phyloP scores from a whole-genome alignment of 2,888 invertebrate species.

The Drosophila fulvimacula region DNA sequence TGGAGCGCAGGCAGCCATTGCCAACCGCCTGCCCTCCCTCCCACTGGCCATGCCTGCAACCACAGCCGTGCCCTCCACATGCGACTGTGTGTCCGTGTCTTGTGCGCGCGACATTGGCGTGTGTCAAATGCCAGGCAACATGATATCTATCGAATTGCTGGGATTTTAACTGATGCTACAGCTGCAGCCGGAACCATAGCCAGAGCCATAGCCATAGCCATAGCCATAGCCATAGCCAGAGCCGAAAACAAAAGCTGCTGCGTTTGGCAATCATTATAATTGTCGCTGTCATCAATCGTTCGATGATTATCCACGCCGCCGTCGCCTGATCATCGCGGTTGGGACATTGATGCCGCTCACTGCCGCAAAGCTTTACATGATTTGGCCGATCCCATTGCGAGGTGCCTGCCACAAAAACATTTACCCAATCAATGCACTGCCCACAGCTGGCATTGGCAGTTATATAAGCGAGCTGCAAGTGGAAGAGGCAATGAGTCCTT shows the following conservation, averaged over 20 bases:
- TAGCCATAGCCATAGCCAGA: background rate
- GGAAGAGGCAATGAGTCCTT: too few relatives aligned
- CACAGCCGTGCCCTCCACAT: background rate
- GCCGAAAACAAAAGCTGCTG: constrained; percentile 32
- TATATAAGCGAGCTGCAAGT: too few relatives aligned
- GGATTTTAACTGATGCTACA: constrained; percentile 47
- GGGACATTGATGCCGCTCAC: constrained; percentile 28
- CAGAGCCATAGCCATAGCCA: background rate
- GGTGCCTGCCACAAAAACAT: constrained; percentile 32
- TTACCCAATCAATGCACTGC: constrained; percentile 20
- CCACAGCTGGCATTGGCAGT: too few relatives aligned
- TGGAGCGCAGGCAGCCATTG: background rate
- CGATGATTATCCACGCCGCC: constrained; percentile 17
- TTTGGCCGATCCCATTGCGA: constrained; percentile 18
- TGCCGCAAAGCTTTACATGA: constrained; percentile 29
- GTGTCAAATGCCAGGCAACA: constrained; percentile 64
- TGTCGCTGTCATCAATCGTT: constrained; percentile 26
- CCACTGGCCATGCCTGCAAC: too few relatives aligned
- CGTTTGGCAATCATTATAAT: constrained; percentile 52
- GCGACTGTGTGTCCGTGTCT: constrained; percentile 6
- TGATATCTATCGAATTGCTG: constrained; percentile 65
- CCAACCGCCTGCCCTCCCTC: too few relatives aligned
- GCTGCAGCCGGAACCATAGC: constrained; percentile 4
- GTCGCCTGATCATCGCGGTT: constrained; percentile 20
- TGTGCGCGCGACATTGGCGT: constrained; percentile 48